Base-by-base conservation (phyloP, 2,113 vertebrate genomes). In the Hoplias malabaricus region DNA sequence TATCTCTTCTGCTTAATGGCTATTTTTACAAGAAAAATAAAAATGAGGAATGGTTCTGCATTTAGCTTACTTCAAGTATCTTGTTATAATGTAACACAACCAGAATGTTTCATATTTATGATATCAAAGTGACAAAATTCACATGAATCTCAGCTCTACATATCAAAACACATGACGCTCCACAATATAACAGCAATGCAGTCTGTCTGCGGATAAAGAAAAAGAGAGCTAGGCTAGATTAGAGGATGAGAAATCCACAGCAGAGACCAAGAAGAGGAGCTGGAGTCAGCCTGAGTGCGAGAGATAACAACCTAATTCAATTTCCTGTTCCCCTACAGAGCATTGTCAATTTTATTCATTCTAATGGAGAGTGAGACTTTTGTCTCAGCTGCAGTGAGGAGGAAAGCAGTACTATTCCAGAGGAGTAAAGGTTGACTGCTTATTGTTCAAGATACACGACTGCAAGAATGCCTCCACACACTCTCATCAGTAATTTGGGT, bases 271-370 rank as follows among this genome's bases (percentile, higher is more conserved):
- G 75, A 29, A 80, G 79, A 65, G 84, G 84, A 68, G 82, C 72
- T 73, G 69, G 78, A 80, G 50, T 70, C 65, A 83, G 69, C 77
- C 71, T 80, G 82, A 85, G 43, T 69, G 57, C 87, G 65, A 66
- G 68, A 84, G 83, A 87, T 86, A 87, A 89, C 76, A 80, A 65
- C 66, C 59, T 89, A 83, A 90, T 88, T 88, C 43, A 79, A 90
- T 88, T 84, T 86, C 75, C 78, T 75, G 29, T 85, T 80, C 82
- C 74, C 78, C 53, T 66, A 78, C 81, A 81, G 79, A 77, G 83
- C 72, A 77, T 80, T 81, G 71, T 83, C 71, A 74, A 86, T 86
- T 78, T 82, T 75, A 84, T 61, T 87, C 76, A 84, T 87, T 78
- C 69, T 70, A 85, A 84, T 82, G 74, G 75, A 81, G 50, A 80